These are phyloP conservation scores for Tachysurus fulvidraco DNA, from an alignment of 2,113 vertebrate species.

Conservation along the genomic window DNA sequence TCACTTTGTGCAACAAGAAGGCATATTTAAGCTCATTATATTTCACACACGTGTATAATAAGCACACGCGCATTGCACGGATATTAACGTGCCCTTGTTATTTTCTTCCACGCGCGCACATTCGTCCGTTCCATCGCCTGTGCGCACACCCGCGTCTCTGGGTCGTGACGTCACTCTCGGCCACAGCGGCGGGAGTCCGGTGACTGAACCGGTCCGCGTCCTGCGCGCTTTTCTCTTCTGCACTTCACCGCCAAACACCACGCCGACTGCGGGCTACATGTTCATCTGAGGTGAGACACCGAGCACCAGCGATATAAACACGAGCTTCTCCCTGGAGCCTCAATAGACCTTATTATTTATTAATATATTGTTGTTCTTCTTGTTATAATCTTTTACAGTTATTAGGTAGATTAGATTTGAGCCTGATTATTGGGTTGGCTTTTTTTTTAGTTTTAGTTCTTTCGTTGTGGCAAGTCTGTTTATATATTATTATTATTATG, in stretches of 20 bases:
- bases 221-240: slow-evolving; percentile 42
- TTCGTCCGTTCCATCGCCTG: not conserved
- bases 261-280: slow-evolving; percentile 34
- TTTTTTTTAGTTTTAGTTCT: not conserved
- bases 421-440: not conserved
- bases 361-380: not conserved
- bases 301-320: not conserved
- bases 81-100: not conserved
- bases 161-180: slow-evolving; percentile 68
- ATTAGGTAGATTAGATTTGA: not conserved
- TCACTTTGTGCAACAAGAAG: too few species aligned
- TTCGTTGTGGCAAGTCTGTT: not conserved
- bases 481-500: not conserved
- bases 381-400: not conserved
- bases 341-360: not conserved
- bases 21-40: too few species aligned
- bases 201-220: slow-evolving; percentile 46
- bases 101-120: not conserved
- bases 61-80: too few species aligned
- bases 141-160: not conserved
- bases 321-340: too few species aligned
- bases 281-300: slow-evolving; percentile 58
- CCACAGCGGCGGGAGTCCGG: slow-evolving; percentile 45
- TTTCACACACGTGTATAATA: not conserved
- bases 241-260: slow-evolving; percentile 50